Evolutionary conservation across 1,140 invertebrate genomes (phyloP).

Genomic region (Scylla paramamosain): DNA sequence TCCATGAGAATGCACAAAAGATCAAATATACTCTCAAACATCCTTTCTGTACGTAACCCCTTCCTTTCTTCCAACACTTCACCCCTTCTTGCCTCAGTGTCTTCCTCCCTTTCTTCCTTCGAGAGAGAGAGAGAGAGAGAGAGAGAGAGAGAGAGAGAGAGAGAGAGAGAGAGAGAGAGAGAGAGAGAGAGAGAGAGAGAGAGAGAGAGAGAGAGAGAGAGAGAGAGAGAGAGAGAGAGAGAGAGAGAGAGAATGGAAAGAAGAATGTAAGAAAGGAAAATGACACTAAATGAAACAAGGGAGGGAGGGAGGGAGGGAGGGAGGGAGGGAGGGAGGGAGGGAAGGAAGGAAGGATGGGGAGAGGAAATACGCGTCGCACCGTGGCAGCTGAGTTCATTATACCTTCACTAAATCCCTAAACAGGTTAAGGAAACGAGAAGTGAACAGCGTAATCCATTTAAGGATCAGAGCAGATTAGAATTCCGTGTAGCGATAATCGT

Average conservation of each 20-base stretch:
- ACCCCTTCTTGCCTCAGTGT: too few species aligned
- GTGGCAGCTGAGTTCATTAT: too few species aligned
- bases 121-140: neutral
- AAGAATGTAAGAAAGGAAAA: neutral
- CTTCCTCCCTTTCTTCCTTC: too few species aligned
- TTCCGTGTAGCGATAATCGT: too few species aligned
- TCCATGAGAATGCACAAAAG: too few species aligned
- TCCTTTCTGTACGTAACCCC: too few species aligned
- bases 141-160: constrained; percentile 34
- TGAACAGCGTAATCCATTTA: too few species aligned
- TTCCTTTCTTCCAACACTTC: too few species aligned
- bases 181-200: constrained; percentile 23
- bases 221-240: neutral
- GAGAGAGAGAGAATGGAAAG: neutral
- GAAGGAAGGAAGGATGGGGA: neutral
- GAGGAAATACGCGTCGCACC: neutral
- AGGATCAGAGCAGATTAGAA: too few species aligned
- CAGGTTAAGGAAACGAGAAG: too few species aligned
- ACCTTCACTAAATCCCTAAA: too few species aligned
- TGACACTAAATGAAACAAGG: neutral
- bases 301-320: neutral
- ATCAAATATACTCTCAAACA: too few species aligned
- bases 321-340: neutral
- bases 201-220: neutral
- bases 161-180: constrained; percentile 52